phyloP scores from a whole-genome alignment of 1,140 invertebrate species.

The Gonioctena quinquepunctata region DNA sequence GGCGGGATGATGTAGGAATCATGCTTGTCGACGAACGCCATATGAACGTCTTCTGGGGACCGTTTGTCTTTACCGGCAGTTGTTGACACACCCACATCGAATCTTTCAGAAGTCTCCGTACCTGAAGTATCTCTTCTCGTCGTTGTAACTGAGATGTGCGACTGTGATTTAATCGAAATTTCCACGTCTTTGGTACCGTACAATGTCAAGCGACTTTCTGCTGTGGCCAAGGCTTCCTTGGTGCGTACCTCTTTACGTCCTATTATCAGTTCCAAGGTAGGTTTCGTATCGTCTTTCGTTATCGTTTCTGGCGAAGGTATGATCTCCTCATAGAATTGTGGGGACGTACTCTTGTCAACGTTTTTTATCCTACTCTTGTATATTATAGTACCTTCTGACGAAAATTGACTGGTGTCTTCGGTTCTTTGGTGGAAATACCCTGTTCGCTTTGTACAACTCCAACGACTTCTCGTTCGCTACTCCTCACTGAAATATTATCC shows the following conservation, averaged over 20 bases:
- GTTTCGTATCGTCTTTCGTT: slow-evolving; percentile 17
- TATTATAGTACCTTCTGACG: neutral
- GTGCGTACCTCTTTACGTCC: slow-evolving; percentile 60
- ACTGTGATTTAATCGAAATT: slow-evolving; percentile 60
- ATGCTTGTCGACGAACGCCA: slow-evolving; percentile 9
- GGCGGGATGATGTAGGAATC: slow-evolving; percentile 53
- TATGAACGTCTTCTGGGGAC: neutral
- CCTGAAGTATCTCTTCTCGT: slow-evolving; percentile 52
- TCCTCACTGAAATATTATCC: neutral
- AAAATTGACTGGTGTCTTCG: neutral
- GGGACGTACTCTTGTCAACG: slow-evolving; percentile 54
- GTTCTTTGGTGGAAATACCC: neutral
- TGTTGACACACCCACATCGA: slow-evolving; percentile 55
- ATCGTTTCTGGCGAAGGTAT: slow-evolving; percentile 30
- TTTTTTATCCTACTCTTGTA: slow-evolving; percentile 20
- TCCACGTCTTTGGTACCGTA: slow-evolving; percentile 58
- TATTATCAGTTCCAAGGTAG: slow-evolving; percentile 58
- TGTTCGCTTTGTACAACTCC: slow-evolving; percentile 3
- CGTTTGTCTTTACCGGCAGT: slow-evolving; percentile 43
- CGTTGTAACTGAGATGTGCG: slow-evolving; percentile 59
- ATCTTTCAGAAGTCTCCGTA: slow-evolving; percentile 55
- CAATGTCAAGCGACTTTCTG: slow-evolving; percentile 58
- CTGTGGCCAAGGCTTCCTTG: slow-evolving; percentile 57
- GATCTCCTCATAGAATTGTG: slow-evolving; percentile 49
- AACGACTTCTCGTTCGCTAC: slow-evolving; percentile 1